Evolutionary conservation across 2,113 vertebrate species (phyloP).

Genomic region (Pituophis catenifer): DNA sequence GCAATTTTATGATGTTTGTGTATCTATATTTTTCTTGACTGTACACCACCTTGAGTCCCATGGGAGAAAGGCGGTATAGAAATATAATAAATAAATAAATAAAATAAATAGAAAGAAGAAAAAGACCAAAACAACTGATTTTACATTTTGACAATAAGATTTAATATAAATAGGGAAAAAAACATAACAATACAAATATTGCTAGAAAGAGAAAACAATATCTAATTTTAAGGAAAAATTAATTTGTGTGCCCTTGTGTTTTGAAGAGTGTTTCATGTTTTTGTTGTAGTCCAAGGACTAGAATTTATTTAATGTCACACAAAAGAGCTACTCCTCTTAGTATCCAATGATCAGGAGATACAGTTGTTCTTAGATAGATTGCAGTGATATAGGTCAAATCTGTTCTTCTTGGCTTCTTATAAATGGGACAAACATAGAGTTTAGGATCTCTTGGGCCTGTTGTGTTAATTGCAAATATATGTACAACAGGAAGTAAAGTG

Average conservation of each 20-base stretch:
- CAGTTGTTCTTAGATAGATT: constrained; percentile 66
- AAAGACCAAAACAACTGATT: constrained; percentile 22
- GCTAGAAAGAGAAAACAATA: background rate
- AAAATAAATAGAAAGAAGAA: background rate
- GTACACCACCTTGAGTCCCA: too few species aligned
- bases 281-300: background rate
- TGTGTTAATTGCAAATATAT: constrained; percentile 73
- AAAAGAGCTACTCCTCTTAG: constrained; percentile 76
- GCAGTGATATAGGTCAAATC: constrained; percentile 74
- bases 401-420: constrained; percentile 73
- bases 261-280: background rate
- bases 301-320: constrained; percentile 74
- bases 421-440: constrained; percentile 76
- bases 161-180: background rate
- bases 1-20: too few species aligned
- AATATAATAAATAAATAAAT: too few species aligned
- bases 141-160: constrained; percentile 21
- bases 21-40: too few species aligned
- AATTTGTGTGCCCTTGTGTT: background rate
- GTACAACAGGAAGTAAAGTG: constrained; percentile 69
- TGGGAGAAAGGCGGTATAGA: too few species aligned
- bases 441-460: constrained; percentile 65
- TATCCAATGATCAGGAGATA: constrained; percentile 77
- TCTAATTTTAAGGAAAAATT: background rate
- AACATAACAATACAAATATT: background rate